These are phyloP conservation scores for Apaloderma vittatum DNA, from an alignment of 2,113 vertebrate genomes.

Conservation along the genomic window DNA sequence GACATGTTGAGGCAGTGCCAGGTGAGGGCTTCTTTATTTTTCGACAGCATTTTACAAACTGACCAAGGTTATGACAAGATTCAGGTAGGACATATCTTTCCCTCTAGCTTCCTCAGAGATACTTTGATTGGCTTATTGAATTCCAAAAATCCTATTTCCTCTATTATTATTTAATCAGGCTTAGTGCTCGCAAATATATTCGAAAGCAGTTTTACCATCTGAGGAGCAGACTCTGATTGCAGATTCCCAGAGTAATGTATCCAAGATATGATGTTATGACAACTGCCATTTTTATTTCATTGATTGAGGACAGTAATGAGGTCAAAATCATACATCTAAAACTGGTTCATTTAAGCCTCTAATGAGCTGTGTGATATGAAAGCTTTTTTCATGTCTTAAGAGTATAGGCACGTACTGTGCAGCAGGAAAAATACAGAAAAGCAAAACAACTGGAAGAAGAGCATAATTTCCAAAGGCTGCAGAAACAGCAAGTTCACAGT, in stretches of 20 bases:
- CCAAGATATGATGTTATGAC: constrained; percentile 46
- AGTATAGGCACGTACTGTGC: neutral
- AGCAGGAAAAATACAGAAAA: neutral
- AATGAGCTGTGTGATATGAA: constrained; percentile 70
- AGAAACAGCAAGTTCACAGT: neutral
- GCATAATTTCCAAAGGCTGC: neutral
- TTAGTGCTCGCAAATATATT: constrained; percentile 43
- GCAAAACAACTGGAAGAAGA: neutral
- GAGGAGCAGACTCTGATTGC: constrained; percentile 54
- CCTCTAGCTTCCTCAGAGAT: neutral
- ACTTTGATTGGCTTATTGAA: constrained; percentile 43
- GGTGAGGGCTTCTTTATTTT: neutral
- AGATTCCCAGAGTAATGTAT: constrained; percentile 27
- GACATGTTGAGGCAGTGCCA: neutral
- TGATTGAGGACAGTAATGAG: constrained; percentile 69
- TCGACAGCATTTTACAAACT: neutral
- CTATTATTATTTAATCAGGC: constrained; percentile 59
- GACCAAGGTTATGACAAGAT: neutral
- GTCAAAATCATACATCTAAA: constrained; percentile 71
- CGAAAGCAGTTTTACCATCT: neutral
- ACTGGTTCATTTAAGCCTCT: constrained; percentile 67
- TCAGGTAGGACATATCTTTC: neutral
- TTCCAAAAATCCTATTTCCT: neutral
- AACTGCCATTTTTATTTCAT: constrained; percentile 68
- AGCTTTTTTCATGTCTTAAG: constrained; percentile 47